Base-by-base conservation (phyloP, 2,113 vertebrate species). In the Bos indicus region DNA sequence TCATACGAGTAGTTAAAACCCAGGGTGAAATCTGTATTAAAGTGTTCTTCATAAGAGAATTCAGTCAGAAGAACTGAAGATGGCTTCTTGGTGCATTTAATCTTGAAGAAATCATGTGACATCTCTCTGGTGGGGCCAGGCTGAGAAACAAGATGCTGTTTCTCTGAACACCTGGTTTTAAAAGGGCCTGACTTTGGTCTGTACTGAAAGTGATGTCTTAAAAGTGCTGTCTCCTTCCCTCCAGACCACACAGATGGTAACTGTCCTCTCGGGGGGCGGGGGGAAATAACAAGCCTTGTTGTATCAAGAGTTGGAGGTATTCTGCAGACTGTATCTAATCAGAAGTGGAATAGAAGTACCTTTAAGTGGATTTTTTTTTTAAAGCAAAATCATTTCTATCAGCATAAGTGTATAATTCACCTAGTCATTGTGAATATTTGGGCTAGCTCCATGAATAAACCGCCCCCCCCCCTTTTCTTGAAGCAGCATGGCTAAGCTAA, bases 31-130 rank as follows among this genome's bases (percentile, higher is more conserved):
- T 96, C 52, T 81, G 25, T 81, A 91, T 36, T 8, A 64, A 87
- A 78, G 54, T 83, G 56, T 46, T 43, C 74, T 62, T 86, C 40
- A 16, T 88, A 81, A 93, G 64, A 88, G 48, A 91, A 96, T 91
- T 97, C 52, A 96, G 71, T 81, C 10, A 74, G 80, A 96, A 86
- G 54, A 83, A 60, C n/a, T 95, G n/a, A 67, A 89, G 46, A 30
- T 43, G 78, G 10, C 28, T 81, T 21, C 81, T 33, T 91, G 21
- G n/a, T 48, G 21, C n/a, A 67, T 97, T 94, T 94, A 59, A 88
- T 95, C 54, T 85, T 95, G 21, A 97, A 64, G 86, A 81, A 87
- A 88, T 46, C 25, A 5, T 80, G 5, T 86, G 25, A 19, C 43
- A 87, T 6, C 33, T 43, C 23, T 86, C 33, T 88, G 48, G 23